These are phyloP conservation scores for Branchinecta lynchi DNA, from an alignment of 1,140 invertebrate genomes.

Conservation along the genomic window DNA sequence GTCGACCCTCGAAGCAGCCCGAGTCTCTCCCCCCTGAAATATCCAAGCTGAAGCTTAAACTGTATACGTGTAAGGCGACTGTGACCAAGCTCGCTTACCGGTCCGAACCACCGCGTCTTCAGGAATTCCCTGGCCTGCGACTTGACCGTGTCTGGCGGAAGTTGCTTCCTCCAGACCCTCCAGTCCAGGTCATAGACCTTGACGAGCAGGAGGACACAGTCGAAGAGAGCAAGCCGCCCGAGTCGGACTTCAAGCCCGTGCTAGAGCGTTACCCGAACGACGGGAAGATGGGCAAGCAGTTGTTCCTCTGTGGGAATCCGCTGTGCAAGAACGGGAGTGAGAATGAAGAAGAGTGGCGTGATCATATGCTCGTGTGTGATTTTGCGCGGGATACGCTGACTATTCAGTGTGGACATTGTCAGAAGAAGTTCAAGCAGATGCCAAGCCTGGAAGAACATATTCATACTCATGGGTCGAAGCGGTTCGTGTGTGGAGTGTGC, in stretches of 20 bases:
- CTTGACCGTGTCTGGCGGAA: no score
- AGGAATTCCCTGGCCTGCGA: no score
- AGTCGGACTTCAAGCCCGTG: background rate
- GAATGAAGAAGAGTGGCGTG: conserved; percentile 30
- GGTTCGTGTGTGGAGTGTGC: conserved; percentile 39
- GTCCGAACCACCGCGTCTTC: no score
- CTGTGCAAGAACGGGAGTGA: conserved; percentile 29
- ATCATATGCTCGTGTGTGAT: conserved; percentile 36
- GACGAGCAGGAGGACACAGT: no score
- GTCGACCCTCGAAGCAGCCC: no score
- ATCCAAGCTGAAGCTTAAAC: no score
- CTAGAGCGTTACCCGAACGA: background rate
- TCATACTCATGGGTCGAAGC: conserved; percentile 35
- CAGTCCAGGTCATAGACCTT: no score
- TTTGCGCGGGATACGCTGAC: conserved; percentile 24
- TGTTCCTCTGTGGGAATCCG: conserved; percentile 38
- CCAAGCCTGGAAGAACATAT: conserved; percentile 34
- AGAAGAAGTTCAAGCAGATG: conserved; percentile 31
- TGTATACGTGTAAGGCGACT: no score
- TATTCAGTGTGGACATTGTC: conserved; percentile 37
- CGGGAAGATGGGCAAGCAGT: conserved; percentile 27
- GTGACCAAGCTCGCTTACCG: no score
- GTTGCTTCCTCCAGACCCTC: no score
- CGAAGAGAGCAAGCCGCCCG: no score
- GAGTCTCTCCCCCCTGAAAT: no score